Evolutionary conservation across 2,113 vertebrate species (phyloP), one percentile per base, ranked within the genome.

Genomic region (Phyllostomus discolor): DNA sequence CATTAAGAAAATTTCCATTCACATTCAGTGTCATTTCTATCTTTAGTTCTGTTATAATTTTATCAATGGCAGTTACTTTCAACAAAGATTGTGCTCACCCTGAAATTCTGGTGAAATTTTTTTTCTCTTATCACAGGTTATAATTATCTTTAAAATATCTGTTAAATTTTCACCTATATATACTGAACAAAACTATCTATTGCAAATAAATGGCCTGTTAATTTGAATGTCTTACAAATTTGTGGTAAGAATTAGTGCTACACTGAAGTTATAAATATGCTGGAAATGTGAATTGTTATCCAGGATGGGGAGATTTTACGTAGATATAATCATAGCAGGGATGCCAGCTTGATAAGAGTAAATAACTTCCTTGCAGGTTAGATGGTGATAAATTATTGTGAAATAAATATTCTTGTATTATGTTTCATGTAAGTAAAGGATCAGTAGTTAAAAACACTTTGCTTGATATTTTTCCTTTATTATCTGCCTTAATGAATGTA

Each of bases 1-100:
- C 59, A 80, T 88, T 83, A 50, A 88, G 67, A 89, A 91, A 94
- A 64, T 10, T 46, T 86, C 12, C 3, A 7, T 50, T 43, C 46
- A 54, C 16, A 8, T 82, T 80, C 15, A 83, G 0, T 69, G 31
- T 31, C 70, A 57, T 35, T 19, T 38, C 3, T 78, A 48, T 88
- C 31, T 92, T 38, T 78, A 70, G 22, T 72, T 95, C 35, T 96
- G 10, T 75, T 59, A 35, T 78, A 84, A 52, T 85, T 91, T 96
- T 93, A 87, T 88, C 50, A 92, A 78, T 82, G 35, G 80, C 16
- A 75, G 52, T 93, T 87, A 35, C 31, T 83, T 96, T 97, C 35
- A 72, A 15, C 19, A 20, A 73, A 88, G 24, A 70, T 85, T 70
- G 15, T 95, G 11, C 43, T 86, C 54, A 83, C 14, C 26, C 41